Evolutionary conservation across 1,140 invertebrate genomes (phyloP), one percentile per base, ranked within the genome.

Genomic region (Marisa cornuarietis): DNA sequence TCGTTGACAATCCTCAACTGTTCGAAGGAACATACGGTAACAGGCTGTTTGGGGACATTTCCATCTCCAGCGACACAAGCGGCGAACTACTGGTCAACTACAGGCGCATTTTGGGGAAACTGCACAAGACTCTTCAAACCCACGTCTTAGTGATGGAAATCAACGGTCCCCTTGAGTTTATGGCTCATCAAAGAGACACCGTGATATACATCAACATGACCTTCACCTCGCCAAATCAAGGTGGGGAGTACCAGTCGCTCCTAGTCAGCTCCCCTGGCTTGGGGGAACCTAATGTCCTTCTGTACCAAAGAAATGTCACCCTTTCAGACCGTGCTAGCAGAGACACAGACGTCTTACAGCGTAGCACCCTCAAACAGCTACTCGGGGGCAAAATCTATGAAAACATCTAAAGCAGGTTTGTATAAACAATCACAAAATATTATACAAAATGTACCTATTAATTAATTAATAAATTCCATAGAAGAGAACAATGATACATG

Each of bases 21-120:
- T 77, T 24, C 76, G 42, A 20, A 18, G 76, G 76, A 11, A 20
- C 5, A 14, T 77, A 77, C 51, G 49, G 63, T 18, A 62, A 77
- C 24, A 62, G 4, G 42, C 65, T 77, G 65, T 77, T 69, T 49
- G 76, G 76, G 22, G 49, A 68, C 63, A 65, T 77, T 14, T 16
- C 51, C 31, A 52, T 77, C 5, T 10, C 9, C n/a, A 5, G 1
- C 7, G 66, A 63, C 18, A 61, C 61, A 20, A 69, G 42, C 31
- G 49, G 11, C 26, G 26, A 42, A 24, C 31, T 68, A 11, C 42
- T 62, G 20, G 65, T 18, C 18, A 26, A n/a, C 20, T 77, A 68
- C 65, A 31, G 49, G 3, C 76, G 51, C 10, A n/a, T 77, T 42
- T 42, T 10, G 16, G 76, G 76, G 5, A 20, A 42, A 51, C 65